phyloP scores from a whole-genome alignment of 1,140 invertebrate genomes.

The Danaus melanippus region DNA sequence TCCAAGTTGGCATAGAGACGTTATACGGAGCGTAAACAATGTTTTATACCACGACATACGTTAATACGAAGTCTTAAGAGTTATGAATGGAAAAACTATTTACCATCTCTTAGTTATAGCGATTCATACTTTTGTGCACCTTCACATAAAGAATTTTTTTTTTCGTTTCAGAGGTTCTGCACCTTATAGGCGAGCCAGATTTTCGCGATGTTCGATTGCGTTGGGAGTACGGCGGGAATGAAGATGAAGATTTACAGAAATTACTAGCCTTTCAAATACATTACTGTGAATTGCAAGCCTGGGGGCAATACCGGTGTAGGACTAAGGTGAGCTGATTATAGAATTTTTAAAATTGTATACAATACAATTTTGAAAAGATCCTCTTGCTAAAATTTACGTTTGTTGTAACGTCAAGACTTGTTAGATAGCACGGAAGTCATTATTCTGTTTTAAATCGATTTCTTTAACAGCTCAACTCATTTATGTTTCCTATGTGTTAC shows the following conservation, averaged over 20 bases:
- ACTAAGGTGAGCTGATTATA: constrained; percentile 71
- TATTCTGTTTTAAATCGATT: no score
- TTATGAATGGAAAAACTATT: no score
- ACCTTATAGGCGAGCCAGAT: constrained; percentile 80
- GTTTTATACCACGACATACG: no score
- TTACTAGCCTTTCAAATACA: constrained; percentile 75
- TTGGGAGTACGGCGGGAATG: constrained; percentile 74
- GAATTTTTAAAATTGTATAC: no score
- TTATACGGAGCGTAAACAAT: no score
- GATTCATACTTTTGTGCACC: neutral
- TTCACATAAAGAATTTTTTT: constrained; percentile 6
- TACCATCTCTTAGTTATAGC: no score
- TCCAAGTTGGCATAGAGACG: no score
- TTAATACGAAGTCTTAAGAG: no score
- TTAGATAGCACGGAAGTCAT: no score
- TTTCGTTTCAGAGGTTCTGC: constrained; percentile 73
- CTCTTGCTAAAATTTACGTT: neutral
- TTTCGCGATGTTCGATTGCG: constrained; percentile 79
- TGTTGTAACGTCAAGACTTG: no score
- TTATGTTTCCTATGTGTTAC: no score
- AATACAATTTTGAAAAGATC: constrained; percentile 1
- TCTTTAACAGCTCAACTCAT: no score
- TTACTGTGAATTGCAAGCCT: constrained; percentile 83
- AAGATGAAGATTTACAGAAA: constrained; percentile 47
- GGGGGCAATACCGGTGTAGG: constrained; percentile 81